Evolutionary conservation across 2,113 vertebrate genomes (phyloP).

Genomic region (Upupa epops): DNA sequence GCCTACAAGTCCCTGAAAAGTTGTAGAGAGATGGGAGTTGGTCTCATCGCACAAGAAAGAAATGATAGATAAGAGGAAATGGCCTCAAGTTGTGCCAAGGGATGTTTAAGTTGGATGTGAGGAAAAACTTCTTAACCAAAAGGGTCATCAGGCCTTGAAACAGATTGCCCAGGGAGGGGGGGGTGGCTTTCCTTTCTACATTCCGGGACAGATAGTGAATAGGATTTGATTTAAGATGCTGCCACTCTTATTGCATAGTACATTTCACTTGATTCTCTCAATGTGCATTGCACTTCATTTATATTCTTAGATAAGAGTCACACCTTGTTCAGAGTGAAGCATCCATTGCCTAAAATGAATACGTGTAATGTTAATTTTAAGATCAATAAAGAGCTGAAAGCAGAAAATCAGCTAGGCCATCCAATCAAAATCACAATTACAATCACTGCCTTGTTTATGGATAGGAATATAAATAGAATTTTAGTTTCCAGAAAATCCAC

Average conservation of each 20-base stretch:
- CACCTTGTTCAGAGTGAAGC: neutral
- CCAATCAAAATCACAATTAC: neutral
- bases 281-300: neutral
- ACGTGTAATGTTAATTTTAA: neutral
- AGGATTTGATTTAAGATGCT: neutral
- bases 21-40: too few relatives aligned
- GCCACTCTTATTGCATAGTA: neutral
- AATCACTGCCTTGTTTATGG: neutral
- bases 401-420: neutral
- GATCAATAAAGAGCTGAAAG: neutral
- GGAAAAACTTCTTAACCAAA: too few relatives aligned
- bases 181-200: neutral
- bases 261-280: neutral
- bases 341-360: neutral
- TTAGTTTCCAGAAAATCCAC: neutral
- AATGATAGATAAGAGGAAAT: too few relatives aligned
- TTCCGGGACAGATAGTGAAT: neutral
- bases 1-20: too few relatives aligned
- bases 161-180: too few relatives aligned
- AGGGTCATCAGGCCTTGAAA: too few relatives aligned
- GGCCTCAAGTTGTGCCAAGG: too few relatives aligned
- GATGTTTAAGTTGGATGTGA: too few relatives aligned
- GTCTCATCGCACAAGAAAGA: too few relatives aligned
- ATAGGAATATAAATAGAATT: neutral
- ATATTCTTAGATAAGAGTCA: neutral